Conservation (phyloP, 2,888 invertebrate species). For the Oscheius myriophilus region DNA sequence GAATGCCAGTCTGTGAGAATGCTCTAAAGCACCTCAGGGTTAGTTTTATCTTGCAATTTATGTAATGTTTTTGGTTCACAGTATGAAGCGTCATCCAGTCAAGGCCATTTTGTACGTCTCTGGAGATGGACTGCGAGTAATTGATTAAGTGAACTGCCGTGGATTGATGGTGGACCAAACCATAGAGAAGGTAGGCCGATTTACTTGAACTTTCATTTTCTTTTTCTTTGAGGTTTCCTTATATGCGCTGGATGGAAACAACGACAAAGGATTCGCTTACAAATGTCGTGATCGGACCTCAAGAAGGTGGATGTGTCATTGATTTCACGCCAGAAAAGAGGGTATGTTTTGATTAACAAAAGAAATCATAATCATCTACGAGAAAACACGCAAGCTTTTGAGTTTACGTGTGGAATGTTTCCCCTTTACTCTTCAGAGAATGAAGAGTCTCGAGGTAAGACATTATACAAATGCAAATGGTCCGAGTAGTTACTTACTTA, state of each 20-base stretch:
- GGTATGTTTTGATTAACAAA: no score
- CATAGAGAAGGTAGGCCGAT: constrained; percentile 84
- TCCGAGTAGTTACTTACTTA: no score
- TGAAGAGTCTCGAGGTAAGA: no score
- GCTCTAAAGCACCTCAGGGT: constrained; percentile 95
- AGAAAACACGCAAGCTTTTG: no score
- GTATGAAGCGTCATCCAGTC: constrained; percentile 87
- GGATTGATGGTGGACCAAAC: constrained; percentile 98
- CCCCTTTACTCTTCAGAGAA: no score
- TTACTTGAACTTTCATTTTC: constrained; percentile 10
- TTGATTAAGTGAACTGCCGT: constrained; percentile 94
- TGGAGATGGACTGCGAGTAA: constrained; percentile 90
- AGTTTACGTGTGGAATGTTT: no score
- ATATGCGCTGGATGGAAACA: constrained; percentile 97
- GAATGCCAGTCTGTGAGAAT: constrained; percentile 99
- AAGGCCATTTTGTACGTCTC: constrained; percentile 75
- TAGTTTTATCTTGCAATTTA: constrained; percentile 71
- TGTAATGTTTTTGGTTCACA: constrained; percentile 76
- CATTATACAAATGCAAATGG: no score
- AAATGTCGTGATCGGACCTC: constrained; percentile 98
- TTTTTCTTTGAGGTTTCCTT: constrained; percentile 81
- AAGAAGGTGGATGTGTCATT: no score
- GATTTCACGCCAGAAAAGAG: no score
- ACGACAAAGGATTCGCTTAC: constrained; percentile 97
- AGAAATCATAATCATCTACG: no score